These are phyloP conservation scores for Trichogramma evanescens DNA, from an alignment of 2,888 invertebrate genomes.

Conservation along the genomic window DNA sequence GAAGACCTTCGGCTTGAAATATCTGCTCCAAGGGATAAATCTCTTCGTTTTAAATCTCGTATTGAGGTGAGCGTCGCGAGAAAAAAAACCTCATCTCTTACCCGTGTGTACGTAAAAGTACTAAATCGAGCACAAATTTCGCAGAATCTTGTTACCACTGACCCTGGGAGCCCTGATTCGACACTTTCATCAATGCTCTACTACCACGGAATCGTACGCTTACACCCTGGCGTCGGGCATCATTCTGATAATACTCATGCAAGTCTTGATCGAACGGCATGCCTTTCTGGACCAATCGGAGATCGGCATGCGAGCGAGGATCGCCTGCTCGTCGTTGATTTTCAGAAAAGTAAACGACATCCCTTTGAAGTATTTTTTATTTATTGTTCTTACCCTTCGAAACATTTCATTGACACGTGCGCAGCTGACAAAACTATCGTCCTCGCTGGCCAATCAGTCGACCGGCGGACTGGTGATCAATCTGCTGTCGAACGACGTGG, in stretches of 20 bases:
- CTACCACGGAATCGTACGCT: constrained; percentile 52
- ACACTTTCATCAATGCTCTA: constrained; percentile 54
- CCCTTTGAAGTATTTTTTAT: background rate
- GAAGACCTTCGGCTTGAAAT: too few relatives aligned
- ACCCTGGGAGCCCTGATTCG: constrained; percentile 57
- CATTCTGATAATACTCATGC: constrained; percentile 53
- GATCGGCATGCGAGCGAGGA: constrained; percentile 69
- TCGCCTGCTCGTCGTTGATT: constrained; percentile 70
- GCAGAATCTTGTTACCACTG: constrained; percentile 57
- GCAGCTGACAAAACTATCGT: constrained; percentile 42
- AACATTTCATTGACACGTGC: background rate
- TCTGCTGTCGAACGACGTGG: constrained; percentile 77
- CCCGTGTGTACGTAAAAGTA: too few relatives aligned
- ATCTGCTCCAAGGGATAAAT: too few relatives aligned
- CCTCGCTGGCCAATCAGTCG: constrained; percentile 31
- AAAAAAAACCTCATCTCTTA: too few relatives aligned
- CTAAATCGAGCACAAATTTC: too few relatives aligned
- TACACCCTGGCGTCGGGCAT: constrained; percentile 61
- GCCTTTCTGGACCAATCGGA: constrained; percentile 52
- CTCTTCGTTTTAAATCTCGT: too few relatives aligned
- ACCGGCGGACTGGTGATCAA: constrained; percentile 70
- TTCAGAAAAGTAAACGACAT: constrained; percentile 65
- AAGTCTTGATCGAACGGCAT: constrained; percentile 62
- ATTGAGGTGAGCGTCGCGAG: too few relatives aligned
- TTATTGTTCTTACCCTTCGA: background rate